These are phyloP conservation scores for Alca torda DNA, from an alignment of 2,797 vertebrate species.

Conservation along the genomic window DNA sequence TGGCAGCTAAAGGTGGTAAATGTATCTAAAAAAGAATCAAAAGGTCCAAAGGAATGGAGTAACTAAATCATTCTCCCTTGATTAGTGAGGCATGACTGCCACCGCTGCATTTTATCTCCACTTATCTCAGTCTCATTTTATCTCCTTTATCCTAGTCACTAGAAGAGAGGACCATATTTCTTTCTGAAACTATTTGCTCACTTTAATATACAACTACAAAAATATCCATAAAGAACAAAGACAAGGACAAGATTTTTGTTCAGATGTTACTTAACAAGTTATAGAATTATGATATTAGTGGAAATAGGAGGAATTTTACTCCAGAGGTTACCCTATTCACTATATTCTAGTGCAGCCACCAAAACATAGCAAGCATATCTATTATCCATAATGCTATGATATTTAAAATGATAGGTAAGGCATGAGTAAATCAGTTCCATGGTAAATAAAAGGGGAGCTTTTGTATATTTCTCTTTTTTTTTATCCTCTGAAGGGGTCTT, in stretches of 20 bases:
- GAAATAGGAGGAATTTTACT: conserved; percentile 53
- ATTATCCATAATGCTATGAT: conserved; percentile 4
- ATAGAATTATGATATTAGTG: neutral
- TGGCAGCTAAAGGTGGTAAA: neutral
- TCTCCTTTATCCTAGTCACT: neutral
- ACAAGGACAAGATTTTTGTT: conserved; percentile 41
- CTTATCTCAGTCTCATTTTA: neutral
- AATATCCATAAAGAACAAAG: conserved; percentile 5
- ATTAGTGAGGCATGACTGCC: neutral
- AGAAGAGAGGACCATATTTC: neutral
- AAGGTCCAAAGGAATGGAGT: conserved; percentile 10
- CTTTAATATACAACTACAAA: neutral
- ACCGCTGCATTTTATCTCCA: conserved; percentile 13
- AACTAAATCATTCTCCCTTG: conserved; percentile 17
- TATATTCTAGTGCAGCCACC: conserved; percentile 23
- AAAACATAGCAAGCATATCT: conserved; percentile 40
- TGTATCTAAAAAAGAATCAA: conserved; percentile 13
- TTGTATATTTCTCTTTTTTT: neutral
- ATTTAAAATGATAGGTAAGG: neutral
- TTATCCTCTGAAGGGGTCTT: neutral
- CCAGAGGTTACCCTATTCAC: conserved; percentile 9
- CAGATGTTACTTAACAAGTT: neutral
- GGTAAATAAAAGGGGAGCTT: conserved; percentile 29
- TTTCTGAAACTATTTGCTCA: conserved; percentile 29
- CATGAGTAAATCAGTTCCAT: conserved; percentile 17